phyloP scores from a whole-genome alignment of 2,797 vertebrate genomes.

The Aotus griseimembra region DNA sequence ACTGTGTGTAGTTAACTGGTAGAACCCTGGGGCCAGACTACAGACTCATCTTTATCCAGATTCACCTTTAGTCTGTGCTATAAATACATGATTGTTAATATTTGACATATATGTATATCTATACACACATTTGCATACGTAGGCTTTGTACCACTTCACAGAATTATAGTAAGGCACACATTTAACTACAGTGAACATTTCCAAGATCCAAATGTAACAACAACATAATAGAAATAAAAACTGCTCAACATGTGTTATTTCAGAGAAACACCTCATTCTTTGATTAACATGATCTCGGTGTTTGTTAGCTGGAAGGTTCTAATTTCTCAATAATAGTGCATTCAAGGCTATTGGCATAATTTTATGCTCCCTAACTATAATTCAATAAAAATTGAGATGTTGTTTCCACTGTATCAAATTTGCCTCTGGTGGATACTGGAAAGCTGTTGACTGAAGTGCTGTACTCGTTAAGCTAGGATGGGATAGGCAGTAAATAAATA shows the following conservation, averaged over 20 bases:
- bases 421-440: not conserved
- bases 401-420: conserved; percentile 9
- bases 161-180: not conserved
- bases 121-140: not conserved
- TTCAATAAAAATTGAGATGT: not conserved
- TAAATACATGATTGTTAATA: not conserved
- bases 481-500: not conserved
- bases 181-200: not conserved
- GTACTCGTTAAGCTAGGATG: not conserved
- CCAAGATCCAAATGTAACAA: not conserved
- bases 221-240: not conserved
- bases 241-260: not conserved
- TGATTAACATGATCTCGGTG: not conserved
- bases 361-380: conserved; percentile 1
- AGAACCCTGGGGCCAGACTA: not conserved
- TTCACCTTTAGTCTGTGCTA: not conserved
- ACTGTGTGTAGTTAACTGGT: not conserved
- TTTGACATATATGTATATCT: too few species aligned
- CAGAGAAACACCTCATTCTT: not conserved
- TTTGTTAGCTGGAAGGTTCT: not conserved
- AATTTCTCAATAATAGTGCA: not conserved
- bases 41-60: not conserved
- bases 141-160: not conserved
- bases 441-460: not conserved
- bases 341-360: not conserved